Evolutionary conservation across 2,888 invertebrate genomes (phyloP), one percentile per base, ranked within the genome.

Genomic region (Graphium colonna): DNA sequence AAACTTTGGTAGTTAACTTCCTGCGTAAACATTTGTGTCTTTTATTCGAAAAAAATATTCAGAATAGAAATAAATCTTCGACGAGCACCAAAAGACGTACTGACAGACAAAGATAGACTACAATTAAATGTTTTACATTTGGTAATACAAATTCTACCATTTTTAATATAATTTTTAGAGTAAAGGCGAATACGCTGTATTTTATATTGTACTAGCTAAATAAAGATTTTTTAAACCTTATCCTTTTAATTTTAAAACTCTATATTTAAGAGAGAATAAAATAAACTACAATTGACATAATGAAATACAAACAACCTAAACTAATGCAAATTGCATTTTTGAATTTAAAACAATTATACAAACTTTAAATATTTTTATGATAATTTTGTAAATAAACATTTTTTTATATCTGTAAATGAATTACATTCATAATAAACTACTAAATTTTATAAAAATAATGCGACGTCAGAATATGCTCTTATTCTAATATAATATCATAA

Each of bases 321-420:
- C 13, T 8, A 13, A 28, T 31, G 28, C 21, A 21, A 21, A 2
- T 3, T 5, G 5, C 21, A 9, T 16, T 13, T 44, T 44, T 26
- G 21, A 12, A 43, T 26, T 9, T 1, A 10, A 16, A 41, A 41
- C 41, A 41, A 26, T 26, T 7, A 36, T 3, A 12, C 3, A 9
- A 36, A 36, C 36, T 4, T 13, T 39, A 39, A 13, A 39, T 9
- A 10, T 10, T 10, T 33, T 10, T 33, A 10, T 38, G 13, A 41
- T 10, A 44, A 31, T 44, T 13, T 10, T 31, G 44, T 44, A 44
- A 46, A 46, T 16, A 36, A 46, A 46, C 17, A 33, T 46, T 18
- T 16, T 45, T 18, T 0, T 8, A 17, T 10, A 12, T 46, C 10
- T 36, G 3, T 12, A 46, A 18, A 45, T 36, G 17, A 36, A 18